Base-by-base conservation (phyloP, 2,888 invertebrate species). In the Lasioglossum oenotherae region DNA sequence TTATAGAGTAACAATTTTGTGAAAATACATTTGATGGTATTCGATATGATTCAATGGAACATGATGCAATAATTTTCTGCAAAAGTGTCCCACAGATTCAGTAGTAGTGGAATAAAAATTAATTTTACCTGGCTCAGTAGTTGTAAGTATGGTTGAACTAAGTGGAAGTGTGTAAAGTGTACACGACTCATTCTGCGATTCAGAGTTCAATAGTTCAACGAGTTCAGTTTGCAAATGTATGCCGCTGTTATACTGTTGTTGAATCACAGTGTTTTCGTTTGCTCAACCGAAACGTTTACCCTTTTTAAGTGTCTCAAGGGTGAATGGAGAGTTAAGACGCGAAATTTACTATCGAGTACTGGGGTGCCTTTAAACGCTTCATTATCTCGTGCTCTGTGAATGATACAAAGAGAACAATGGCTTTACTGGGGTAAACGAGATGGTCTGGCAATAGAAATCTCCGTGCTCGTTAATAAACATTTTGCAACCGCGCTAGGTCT, bases 381-480 rank as follows among this genome's bases (percentile, higher is more conserved):
- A 10, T 35, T 67, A 67, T 67, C 31, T 31, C 16, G 19, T 19
- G 67, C 35, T 67, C 31, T 19, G 31, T 31, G 67, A 35, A 35
- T 19, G 31, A 14, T 31, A 19, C 67, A 67, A 67, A 67, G 19
- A 0, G 35, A 67, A 67, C 67, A 67, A 67, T 67, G 67, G 60
- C 19, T 35, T 31, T 6, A 6, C 67, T 3, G 35, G 67, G 35
- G 8, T 23, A 35, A 67, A 35, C 35, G 67, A 67, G 31, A 35
- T 19, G 8, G 31, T 23, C 67, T 31, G 67, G 0, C 31, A 31
- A 67, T 35, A 35, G 16, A 67, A 67, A 67, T 35, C 35, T 14
- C 35, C 31, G 67, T 67, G 67, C 67, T 67, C 35, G 19, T 67
- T 67, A 67, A 35, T 67, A 67, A 67, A 67, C 67, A 19, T 14